Base-by-base conservation (phyloP, 2,113 vertebrate genomes). In the Semnornis frantzii region DNA sequence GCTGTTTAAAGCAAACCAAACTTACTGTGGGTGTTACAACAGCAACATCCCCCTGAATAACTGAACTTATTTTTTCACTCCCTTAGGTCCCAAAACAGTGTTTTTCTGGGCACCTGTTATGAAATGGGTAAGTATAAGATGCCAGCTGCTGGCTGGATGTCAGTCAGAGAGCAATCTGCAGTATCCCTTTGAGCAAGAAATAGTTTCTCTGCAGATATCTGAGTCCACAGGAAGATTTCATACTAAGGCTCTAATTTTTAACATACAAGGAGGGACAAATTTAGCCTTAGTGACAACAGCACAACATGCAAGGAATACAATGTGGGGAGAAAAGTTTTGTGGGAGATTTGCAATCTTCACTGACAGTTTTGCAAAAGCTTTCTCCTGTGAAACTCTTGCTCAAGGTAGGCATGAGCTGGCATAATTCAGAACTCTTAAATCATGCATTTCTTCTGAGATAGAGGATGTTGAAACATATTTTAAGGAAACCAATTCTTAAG, bases 21-120 rank as follows among this genome's bases (percentile, higher is more conserved):
- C 10, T 70, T 80, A 42, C 46, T 27, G 9, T 33, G 21, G 24
- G 3, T 92, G 57, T 89, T 76, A n/a, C n/a, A 70, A 48, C 15
- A 72, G 12, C 8, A 9, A 44, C n/a, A 33, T 80, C 13, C 78
- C 18, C n/a, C 14, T 84, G 30, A 75, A 30, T 59, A 62, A 77
- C 72, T 74, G 57, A 79, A 81, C 16, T 78, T 74, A 2, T 82
- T 58, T 72, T 27, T 15, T 1, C 15, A 52, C n/a, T 82, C 37
- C 76, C 91, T n/a, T 78, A 99, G 99, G 99, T 97, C 99, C 99
- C 68, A 99, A 97, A 97, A 99, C 99, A 16, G 98, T 99, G 81
- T 99, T 99, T 97, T 99, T 99, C 98, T 99, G 99, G 99, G 99
- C 99, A 87, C 99, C 99, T 39, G 7, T 99, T 97, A 99, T 99